Evolutionary conservation across 2,113 vertebrate species (phyloP).

Genomic region (Callipepla californica): DNA sequence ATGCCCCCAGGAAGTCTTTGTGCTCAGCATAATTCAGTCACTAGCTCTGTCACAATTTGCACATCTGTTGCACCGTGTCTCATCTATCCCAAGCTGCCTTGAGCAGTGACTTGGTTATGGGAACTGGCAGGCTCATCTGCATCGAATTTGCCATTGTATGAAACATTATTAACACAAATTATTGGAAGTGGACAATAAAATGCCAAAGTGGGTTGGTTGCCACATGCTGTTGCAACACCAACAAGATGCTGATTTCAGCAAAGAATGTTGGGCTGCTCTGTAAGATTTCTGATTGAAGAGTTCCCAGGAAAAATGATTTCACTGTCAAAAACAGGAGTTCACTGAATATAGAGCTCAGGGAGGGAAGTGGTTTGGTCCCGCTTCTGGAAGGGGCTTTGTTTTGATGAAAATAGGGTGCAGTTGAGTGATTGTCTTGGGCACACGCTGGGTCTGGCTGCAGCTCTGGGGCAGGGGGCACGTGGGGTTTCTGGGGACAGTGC

Average conservation of each 20-base stretch:
- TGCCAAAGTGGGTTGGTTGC: rapidly evolving
- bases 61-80: neutral
- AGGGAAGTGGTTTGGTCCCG: neutral
- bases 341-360: neutral
- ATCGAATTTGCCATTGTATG: neutral
- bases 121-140: neutral
- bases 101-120: neutral
- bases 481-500: neutral
- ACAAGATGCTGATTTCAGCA: neutral
- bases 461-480: rapidly evolving
- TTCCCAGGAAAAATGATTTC: neutral
- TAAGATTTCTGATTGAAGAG: neutral
- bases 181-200: neutral
- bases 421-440: neutral
- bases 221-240: neutral
- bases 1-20: neutral
- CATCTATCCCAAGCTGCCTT: neutral
- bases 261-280: neutral
- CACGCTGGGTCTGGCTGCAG: neutral
- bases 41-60: neutral
- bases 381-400: neutral
- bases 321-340: rapidly evolving
- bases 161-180: neutral
- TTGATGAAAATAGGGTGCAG: neutral
- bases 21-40: neutral